phyloP scores from a whole-genome alignment of 1,140 invertebrate genomes.

The Drosophila santomea region DNA sequence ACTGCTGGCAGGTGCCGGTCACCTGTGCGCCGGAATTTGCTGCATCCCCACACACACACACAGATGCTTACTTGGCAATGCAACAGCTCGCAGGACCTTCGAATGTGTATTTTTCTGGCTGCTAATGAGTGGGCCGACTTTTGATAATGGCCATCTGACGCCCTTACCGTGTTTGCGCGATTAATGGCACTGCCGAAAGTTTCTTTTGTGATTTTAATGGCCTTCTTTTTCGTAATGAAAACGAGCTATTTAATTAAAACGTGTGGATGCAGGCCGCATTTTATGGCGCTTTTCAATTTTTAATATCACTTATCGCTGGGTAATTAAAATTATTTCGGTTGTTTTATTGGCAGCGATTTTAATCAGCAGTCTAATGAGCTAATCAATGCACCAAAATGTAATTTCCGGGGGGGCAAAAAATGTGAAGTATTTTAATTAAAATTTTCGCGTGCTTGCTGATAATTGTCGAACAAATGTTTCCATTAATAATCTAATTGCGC shows the following conservation, averaged over 20 bases:
- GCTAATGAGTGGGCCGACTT: slow-evolving; percentile 43
- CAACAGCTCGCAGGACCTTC: background rate
- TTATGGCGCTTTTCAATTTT: slow-evolving; percentile 56
- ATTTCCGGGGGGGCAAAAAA: slow-evolving; percentile 58
- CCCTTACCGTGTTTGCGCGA: slow-evolving; percentile 44
- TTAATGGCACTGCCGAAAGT: slow-evolving; percentile 36
- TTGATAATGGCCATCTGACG: slow-evolving; percentile 29
- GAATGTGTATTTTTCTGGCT: background rate
- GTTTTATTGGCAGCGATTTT: slow-evolving; percentile 72
- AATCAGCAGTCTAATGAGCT: slow-evolving; percentile 74
- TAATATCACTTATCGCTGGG: slow-evolving; percentile 44
- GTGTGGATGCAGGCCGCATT: slow-evolving; percentile 24
- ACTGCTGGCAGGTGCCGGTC: slow-evolving; percentile 39
- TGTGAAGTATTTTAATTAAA: slow-evolving; percentile 71
- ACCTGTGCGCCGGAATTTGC: slow-evolving; percentile 31
- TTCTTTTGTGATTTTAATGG: slow-evolving; percentile 44
- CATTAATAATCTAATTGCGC: slow-evolving; percentile 82
- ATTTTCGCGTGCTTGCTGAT: slow-evolving; percentile 58
- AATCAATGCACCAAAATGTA: slow-evolving; percentile 71
- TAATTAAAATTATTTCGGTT: slow-evolving; percentile 66
- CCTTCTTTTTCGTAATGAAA: slow-evolving; percentile 3
- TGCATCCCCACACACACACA: background rate
- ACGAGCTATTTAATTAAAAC: slow-evolving; percentile 45
- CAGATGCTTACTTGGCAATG: background rate
- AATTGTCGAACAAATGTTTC: slow-evolving; percentile 78